These are phyloP conservation scores for Epizoanthus fatuus DNA, from an alignment of 92 coral and sea anemone species.

Conservation along the genomic window DNA sequence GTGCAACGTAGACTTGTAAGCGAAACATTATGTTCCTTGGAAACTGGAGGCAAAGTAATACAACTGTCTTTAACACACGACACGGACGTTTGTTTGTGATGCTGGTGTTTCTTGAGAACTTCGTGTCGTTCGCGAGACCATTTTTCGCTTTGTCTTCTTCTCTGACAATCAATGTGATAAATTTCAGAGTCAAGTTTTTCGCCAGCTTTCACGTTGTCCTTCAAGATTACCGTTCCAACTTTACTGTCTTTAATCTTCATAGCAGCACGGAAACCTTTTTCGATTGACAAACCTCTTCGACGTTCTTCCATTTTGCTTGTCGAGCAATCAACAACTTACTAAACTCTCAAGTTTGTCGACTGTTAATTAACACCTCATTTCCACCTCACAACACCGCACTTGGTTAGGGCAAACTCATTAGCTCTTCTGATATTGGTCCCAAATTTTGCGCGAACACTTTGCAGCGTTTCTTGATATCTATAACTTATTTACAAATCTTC, in stretches of 20 bases:
- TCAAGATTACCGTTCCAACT: conserved; percentile 32
- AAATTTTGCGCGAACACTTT: not conserved
- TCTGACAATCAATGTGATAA: conserved; percentile 23
- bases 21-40: not conserved
- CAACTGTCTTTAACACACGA: conserved; percentile 3
- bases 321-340: not conserved
- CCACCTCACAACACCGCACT: not conserved
- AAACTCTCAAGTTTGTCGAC: not conserved
- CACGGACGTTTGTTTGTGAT: not conserved
- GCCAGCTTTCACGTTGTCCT: conserved; percentile 30
- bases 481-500: not conserved
- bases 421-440: not conserved
- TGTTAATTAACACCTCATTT: conserved; percentile 12
- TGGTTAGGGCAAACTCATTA: not conserved
- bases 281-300: not conserved
- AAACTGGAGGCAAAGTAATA: conserved; percentile 14
- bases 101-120: conserved; percentile 8
- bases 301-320: conserved; percentile 26
- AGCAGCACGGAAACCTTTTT: conserved; percentile 39
- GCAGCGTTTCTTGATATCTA: not conserved
- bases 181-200: conserved; percentile 20
- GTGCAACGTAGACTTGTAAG: not conserved
- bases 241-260: conserved; percentile 35
- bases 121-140: conserved; percentile 1
- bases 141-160: conserved; percentile 25